phyloP scores from a whole-genome alignment of 2,888 invertebrate genomes.

The Apodemia zela region DNA sequence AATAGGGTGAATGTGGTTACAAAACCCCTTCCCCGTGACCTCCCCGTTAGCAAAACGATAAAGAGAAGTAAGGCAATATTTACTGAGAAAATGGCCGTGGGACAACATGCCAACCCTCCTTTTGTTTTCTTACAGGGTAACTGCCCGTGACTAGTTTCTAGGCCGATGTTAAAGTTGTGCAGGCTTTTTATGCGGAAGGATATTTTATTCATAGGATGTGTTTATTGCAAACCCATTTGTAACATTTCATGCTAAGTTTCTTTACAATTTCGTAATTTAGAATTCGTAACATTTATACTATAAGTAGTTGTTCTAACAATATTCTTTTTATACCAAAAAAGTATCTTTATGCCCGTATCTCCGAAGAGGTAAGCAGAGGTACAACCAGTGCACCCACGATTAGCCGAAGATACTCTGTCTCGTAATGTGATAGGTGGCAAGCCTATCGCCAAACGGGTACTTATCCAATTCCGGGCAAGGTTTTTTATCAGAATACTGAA shows the following conservation, averaged over 20 bases:
- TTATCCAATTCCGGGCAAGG: too few species aligned
- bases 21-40: conserved; percentile 51
- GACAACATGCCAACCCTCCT: conserved; percentile 59
- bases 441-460: too few species aligned
- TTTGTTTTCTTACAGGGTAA: conserved; percentile 62
- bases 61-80: conserved; percentile 61
- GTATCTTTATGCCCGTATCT: too few species aligned
- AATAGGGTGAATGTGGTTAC: conserved; percentile 60
- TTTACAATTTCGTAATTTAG: background rate
- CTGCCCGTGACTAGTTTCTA: conserved; percentile 36
- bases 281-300: background rate
- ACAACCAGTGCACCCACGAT: too few species aligned
- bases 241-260: background rate
- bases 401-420: too few species aligned
- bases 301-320: too few species aligned
- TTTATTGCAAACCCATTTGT: conserved; percentile 28
- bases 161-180: conserved; percentile 42
- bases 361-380: too few species aligned
- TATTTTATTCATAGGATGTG: conserved; percentile 22
- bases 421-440: too few species aligned
- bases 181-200: conserved; percentile 44
- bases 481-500: too few species aligned
- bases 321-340: too few species aligned
- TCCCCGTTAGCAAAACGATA: conserved; percentile 59
- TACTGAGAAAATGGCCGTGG: conserved; percentile 67